phyloP scores from a whole-genome alignment of 2,797 vertebrate genomes.

The Sebastes cheni region DNA sequence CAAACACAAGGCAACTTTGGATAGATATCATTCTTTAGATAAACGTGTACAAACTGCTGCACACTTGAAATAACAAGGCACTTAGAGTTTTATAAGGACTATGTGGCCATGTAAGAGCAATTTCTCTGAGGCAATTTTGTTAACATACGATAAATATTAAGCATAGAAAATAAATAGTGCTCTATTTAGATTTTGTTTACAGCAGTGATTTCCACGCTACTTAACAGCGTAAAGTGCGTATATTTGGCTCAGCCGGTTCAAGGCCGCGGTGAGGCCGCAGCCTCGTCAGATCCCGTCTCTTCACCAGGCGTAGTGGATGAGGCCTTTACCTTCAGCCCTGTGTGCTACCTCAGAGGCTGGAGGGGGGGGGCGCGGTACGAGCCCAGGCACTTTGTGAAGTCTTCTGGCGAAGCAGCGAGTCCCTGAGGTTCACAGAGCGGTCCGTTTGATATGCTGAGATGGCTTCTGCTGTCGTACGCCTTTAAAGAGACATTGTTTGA shows the following conservation, averaged over 20 bases:
- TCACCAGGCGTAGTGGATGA: neutral
- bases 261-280: neutral
- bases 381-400: neutral
- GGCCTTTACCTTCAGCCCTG: neutral
- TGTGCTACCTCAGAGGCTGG: neutral
- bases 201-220: slow-evolving; percentile 9
- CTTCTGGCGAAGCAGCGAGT: neutral
- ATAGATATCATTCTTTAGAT: neutral
- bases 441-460: slow-evolving; percentile 42
- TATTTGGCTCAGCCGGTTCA: neutral
- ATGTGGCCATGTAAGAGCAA: neutral
- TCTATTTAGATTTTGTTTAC: neutral
- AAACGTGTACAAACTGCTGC: neutral
- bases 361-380: neutral
- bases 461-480: slow-evolving; percentile 63
- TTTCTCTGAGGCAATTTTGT: neutral
- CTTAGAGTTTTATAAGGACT: neutral
- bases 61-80: slow-evolving; percentile 34
- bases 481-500: neutral
- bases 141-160: neutral
- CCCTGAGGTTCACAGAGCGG: slow-evolving; percentile 64
- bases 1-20: neutral
- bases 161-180: slow-evolving; percentile 35
- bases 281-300: neutral
- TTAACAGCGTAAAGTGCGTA: neutral